Base-by-base conservation (phyloP, 2,888 invertebrate species). In the Coenonympha arcania region DNA sequence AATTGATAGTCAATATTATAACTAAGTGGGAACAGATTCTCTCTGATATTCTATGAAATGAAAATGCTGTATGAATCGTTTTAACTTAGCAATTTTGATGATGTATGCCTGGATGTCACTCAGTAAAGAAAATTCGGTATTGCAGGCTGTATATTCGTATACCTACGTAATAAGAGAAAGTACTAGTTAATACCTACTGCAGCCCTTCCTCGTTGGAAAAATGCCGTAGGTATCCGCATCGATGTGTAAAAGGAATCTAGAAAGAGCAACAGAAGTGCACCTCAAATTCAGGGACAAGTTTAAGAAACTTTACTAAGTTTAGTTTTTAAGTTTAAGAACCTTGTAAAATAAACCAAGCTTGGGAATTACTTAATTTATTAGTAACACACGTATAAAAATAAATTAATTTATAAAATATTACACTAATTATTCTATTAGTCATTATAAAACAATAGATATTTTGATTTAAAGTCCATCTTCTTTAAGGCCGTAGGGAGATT, bases 401-500 rank as follows among this genome's bases (percentile, higher is more conserved):
- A 39, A 15, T 15, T 18, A 34, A 18, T 22, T 13, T 11, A 20
- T 39, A 26, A 15, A 11, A 13, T n/a, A n/a, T n/a, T n/a, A n/a
- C n/a, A n/a, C 30, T 8, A 31, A 31, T 15, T 11, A 15, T n/a
- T n/a, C n/a, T 9, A 9, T 9, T 16, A 33, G 31, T 9, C 31
- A 9, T 33, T 33, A 16, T 33, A 33, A 33, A 8, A 3, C 16
- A 8, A 8, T n/a, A n/a, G n/a, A 30, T 13, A 3, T 8, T 8
- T 3, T 33, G 4, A 33, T 20, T 56, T 63, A 79, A 42, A 82
- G 58, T 46, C 84, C 84, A 18, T 71, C 62, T 56, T 59, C 61
- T 2, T 75, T 76, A 1, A 78, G 70, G 49, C 83, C 84, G 55
- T 68, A 78, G 1, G 83, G 83, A 45, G 75, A 59, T 47, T 60